Base-by-base conservation (phyloP, 30 jellyfish, hydroid and myxozoan species). In the Pelagia noctiluca region DNA sequence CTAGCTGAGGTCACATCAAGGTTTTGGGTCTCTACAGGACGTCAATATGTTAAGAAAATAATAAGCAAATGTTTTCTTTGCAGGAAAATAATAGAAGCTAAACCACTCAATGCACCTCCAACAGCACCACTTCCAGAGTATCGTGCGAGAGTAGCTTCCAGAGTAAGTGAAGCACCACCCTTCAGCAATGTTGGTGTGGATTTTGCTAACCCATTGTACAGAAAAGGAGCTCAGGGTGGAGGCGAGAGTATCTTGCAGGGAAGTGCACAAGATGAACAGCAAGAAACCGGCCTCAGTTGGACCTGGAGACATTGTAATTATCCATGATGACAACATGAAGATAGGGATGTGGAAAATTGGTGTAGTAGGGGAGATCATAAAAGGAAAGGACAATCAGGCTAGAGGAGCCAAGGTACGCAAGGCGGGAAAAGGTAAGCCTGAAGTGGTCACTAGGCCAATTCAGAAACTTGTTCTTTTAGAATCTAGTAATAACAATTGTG, bases 11-110 rank as follows among this genome's bases (percentile, higher is more conserved):
- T 83, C 0, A 0, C 82, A 0, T 46, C 89, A 2, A 83, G 78
- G 65, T 83, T 71, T 38, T 71, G 89, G 94, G 75, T 83, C 19
- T 65, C 89, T 30, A 50, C 50, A 66, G 94, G 94, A 7, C 52
- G 94, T 31, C 89, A 83, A 54, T 54, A 70, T 50, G 88, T 83
- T 1, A 71, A 83, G 48, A 83, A 49, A 26, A 33, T 83, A 28
- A 1, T 83, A 25, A 53, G 22, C 2, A 81, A 81, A 4, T 81
- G 90, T 46, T n/a, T 36, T 18, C 36, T 24, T 16, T 81, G 91
- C 33, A 31, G 60, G 4, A 80, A 28, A 25, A 24, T 74, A 28
- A 2, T 13, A 8, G 84, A 81, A 53, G 84, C 77, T 10, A 81
- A 22, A 36, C 83, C 84, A 48, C 67, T 60, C 34, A 42, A 50